A percentile compares a stretch with the other conserved stretches of the same genome.
These are phyloP conservation scores for Drosophila kurseongensis DNA, from an alignment of 1,140 invertebrate genomes.

Conservation along the genomic window DNA sequence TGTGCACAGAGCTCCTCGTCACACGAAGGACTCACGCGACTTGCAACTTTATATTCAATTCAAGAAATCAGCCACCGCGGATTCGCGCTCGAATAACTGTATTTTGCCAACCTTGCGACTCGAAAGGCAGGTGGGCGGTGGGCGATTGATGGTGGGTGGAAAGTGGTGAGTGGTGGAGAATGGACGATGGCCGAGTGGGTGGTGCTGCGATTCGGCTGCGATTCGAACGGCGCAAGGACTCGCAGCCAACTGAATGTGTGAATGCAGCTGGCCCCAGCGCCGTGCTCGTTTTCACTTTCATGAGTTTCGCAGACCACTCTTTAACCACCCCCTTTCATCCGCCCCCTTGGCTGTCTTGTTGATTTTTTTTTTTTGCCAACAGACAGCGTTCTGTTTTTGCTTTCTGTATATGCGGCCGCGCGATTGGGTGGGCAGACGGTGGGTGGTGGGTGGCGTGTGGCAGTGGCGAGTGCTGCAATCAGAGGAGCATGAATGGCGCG, in stretches of 20 bases:
- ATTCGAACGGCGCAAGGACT: slow-evolving; percentile 71
- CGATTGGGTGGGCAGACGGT: slow-evolving; percentile 12
- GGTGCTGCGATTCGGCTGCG: slow-evolving; percentile 14
- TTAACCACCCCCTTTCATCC: slow-evolving; percentile 6
- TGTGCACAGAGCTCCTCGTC: not conserved
- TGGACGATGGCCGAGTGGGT: slow-evolving; percentile 13
- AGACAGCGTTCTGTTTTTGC: slow-evolving; percentile 35
- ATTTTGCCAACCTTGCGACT: slow-evolving; percentile 32
- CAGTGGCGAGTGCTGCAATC: slow-evolving; percentile 2
- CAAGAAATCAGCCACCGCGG: slow-evolving; percentile 14
- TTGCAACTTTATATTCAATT: slow-evolving; percentile 20
- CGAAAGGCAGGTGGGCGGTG: slow-evolving; percentile 3
- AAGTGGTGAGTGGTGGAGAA: slow-evolving; percentile 2
- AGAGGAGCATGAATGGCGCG: slow-evolving; percentile 31
- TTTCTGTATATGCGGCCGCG: slow-evolving; percentile 40
- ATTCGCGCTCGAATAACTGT: slow-evolving; percentile 39
- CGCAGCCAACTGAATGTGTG: slow-evolving; percentile 74
- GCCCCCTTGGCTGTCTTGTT: slow-evolving; percentile 13
- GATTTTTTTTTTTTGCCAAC: slow-evolving; percentile 17
- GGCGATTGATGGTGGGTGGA: slow-evolving; percentile 1
- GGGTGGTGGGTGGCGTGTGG: slow-evolving; percentile 9
- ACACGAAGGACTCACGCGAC: slow-evolving; percentile 32
- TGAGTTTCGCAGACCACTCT: slow-evolving; percentile 67
- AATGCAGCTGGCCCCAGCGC: slow-evolving; percentile 64
- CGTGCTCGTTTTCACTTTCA: slow-evolving; percentile 76